Conservation (phyloP, 1,140 invertebrate species). For the Lasaia peninsularis region DNA sequence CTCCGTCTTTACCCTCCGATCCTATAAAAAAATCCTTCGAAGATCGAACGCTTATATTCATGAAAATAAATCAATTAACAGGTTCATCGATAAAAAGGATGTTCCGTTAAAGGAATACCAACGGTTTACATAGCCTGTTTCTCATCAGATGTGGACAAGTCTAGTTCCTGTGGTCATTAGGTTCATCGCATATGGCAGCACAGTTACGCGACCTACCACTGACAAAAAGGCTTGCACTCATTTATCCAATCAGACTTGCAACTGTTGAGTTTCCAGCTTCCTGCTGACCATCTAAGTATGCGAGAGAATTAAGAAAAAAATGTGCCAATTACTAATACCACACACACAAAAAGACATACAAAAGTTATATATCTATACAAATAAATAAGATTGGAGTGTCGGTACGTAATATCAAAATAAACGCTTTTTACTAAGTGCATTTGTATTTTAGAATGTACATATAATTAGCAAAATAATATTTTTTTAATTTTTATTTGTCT, state of each 20-base stretch:
- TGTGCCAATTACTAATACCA: neutral
- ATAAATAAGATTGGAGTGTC: too few species aligned
- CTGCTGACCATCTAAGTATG: neutral
- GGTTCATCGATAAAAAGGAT: neutral
- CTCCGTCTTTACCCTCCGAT: too few species aligned
- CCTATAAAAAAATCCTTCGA: too few species aligned
- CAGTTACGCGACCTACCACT: constrained; percentile 22
- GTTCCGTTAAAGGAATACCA: constrained; percentile 13
- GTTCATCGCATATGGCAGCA: constrained; percentile 24
- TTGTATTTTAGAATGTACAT: too few species aligned
- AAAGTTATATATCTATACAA: too few species aligned
- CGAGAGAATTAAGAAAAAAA: neutral
- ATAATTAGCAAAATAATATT: too few species aligned
- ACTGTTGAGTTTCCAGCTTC: constrained; percentile 25
- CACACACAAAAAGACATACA: neutral
- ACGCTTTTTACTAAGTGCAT: too few species aligned
- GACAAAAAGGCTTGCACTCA: constrained; percentile 33
- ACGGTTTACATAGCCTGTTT: constrained; percentile 14
- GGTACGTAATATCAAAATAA: too few species aligned
- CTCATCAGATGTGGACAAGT: constrained; percentile 28
- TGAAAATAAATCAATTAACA: neutral
- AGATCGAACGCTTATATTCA: too few species aligned
- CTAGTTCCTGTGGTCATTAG: constrained; percentile 41
- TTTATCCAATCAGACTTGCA: constrained; percentile 35
- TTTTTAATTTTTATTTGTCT: too few species aligned